Conservation (phyloP, 92 coral and sea anemone species). For the Epizoanthus scotinus region DNA sequence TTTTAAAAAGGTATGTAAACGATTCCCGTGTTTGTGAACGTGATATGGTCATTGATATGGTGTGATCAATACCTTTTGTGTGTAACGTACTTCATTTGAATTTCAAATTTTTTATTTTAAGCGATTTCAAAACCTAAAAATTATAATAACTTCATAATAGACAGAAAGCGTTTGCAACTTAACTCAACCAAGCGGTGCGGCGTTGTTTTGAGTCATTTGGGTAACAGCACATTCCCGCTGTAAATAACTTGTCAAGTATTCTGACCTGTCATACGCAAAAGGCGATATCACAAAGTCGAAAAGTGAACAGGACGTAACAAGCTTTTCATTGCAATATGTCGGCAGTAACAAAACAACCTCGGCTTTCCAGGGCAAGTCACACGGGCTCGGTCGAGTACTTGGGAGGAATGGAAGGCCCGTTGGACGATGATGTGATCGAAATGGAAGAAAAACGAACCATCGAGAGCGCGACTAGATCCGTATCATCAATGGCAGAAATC, state of each 20-base stretch:
- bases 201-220: background rate
- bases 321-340: conserved; percentile 10
- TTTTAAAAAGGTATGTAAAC: no score
- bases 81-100: background rate
- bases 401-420: conserved; percentile 33
- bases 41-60: no score
- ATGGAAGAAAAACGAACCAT: conserved; percentile 22
- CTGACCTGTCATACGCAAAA: conserved; percentile 2
- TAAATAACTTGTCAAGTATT: background rate
- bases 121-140: conserved; percentile 1
- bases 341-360: conserved; percentile 34
- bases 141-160: background rate
- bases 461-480: background rate
- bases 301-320: background rate
- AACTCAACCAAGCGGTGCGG: background rate
- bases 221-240: background rate
- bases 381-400: conserved; percentile 43
- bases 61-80: no score
- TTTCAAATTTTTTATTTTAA: conserved; percentile 23
- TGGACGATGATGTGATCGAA: conserved; percentile 13
- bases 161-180: background rate
- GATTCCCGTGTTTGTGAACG: no score
- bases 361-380: conserved; percentile 16
- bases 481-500: background rate
- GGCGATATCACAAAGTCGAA: background rate